These are phyloP conservation scores for Morpho deidamia DNA, from an alignment of 2,888 invertebrate species.

Conservation along the genomic window DNA sequence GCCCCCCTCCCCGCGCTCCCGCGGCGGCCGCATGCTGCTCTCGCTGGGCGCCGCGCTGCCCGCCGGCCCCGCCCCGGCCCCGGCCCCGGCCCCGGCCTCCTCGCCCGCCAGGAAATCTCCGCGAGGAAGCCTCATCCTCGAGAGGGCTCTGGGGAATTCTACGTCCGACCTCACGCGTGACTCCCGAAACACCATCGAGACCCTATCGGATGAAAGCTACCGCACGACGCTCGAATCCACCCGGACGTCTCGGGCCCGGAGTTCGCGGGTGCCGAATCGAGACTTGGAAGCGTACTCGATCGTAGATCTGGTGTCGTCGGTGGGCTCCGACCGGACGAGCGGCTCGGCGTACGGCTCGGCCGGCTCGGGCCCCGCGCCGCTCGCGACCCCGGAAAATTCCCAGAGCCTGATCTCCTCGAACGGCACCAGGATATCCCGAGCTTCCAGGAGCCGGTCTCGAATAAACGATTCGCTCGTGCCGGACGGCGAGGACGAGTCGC, in stretches of 20 bases:
- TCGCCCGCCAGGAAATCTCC: slow-evolving; percentile 28
- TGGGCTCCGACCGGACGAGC: slow-evolving; percentile 18
- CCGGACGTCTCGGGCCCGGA: slow-evolving; percentile 34
- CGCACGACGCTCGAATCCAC: slow-evolving; percentile 30
- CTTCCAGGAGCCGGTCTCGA: slow-evolving; percentile 43
- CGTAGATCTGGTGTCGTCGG: slow-evolving; percentile 57
- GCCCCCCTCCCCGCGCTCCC: slow-evolving; percentile 26
- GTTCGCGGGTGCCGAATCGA: slow-evolving; percentile 30
- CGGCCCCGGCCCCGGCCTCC: background rate
- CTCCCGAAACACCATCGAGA: slow-evolving; percentile 25
- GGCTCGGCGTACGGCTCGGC: slow-evolving; percentile 47
- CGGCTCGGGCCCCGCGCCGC: slow-evolving; percentile 33
- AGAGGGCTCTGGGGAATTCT: slow-evolving; percentile 34
- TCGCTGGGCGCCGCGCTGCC: background rate
- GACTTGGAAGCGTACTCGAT: slow-evolving; percentile 56
- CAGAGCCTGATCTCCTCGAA: too few relatives aligned
- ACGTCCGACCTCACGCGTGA: slow-evolving; percentile 12
- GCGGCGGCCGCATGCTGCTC: background rate
- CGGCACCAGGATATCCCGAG: slow-evolving; percentile 38
- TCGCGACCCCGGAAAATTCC: slow-evolving; percentile 36
- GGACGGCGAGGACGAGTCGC: slow-evolving; percentile 34
- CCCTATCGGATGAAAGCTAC: slow-evolving; percentile 28
- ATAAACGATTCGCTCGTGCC: slow-evolving; percentile 47
- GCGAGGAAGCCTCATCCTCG: slow-evolving; percentile 39
- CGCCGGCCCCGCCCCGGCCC: background rate